Evolutionary conservation across 1,140 invertebrate genomes (phyloP).

Genomic region (Metopolophium dirhodum): DNA sequence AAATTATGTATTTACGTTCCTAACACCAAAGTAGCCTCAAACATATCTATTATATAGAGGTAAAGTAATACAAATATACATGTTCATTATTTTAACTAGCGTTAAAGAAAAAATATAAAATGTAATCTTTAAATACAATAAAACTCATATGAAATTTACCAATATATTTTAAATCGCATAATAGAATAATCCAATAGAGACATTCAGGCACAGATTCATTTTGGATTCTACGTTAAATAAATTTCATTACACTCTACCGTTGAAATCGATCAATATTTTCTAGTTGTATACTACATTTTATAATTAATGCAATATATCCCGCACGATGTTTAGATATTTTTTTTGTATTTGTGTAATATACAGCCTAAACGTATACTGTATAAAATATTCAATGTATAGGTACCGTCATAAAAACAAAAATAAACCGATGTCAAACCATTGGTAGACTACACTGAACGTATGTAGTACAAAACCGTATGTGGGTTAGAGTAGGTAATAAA

Average conservation of each 20-base stretch:
- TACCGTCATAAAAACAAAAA: not conserved
- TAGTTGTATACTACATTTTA: not conserved
- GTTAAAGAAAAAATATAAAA: not conserved
- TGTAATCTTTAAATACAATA: not conserved
- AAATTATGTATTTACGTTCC: no score
- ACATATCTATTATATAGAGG: not conserved
- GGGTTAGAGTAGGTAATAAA: not conserved
- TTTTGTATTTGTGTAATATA: not conserved
- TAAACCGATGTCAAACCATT: not conserved
- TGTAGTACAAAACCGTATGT: not conserved
- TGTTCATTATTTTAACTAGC: not conserved
- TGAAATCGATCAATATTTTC: not conserved
- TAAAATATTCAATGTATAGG: not conserved
- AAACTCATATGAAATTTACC: not conserved
- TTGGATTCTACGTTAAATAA: not conserved
- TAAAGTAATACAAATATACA: no score
- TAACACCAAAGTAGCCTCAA: no score
- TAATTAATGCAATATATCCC: not conserved
- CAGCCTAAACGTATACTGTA: not conserved
- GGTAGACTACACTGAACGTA: not conserved
- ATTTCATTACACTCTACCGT: not conserved
- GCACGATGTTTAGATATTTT: not conserved
- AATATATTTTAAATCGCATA: not conserved
- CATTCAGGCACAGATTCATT: not conserved
- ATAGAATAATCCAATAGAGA: not conserved